Percentiles rank a stretch among this genome's conserved stretches.
phyloP scores from a whole-genome alignment of 2,113 vertebrate species.

The Tursiops truncatus region DNA sequence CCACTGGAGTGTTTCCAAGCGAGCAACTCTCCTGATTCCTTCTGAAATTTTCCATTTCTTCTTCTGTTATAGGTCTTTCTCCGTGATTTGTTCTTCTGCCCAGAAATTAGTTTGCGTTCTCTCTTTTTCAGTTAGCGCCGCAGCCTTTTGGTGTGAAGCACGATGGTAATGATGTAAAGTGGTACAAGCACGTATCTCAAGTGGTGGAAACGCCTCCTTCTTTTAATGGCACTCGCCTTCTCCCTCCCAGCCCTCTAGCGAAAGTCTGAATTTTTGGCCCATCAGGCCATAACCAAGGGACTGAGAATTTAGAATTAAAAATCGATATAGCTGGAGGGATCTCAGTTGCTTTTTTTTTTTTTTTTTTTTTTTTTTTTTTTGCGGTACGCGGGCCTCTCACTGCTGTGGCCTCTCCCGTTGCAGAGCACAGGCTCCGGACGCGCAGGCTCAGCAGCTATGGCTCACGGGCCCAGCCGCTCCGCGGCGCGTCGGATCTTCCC shows the following conservation, averaged over 20 bases:
- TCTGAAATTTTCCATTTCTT: slow-evolving; percentile 32
- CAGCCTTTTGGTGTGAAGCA: not conserved
- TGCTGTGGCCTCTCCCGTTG: too few relatives aligned
- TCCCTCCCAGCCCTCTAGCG: not conserved
- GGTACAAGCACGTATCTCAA: not conserved
- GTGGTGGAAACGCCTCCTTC: not conserved
- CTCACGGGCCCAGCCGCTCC: too few relatives aligned
- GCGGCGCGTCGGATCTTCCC: too few relatives aligned
- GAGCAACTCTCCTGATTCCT: not conserved
- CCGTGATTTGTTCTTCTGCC: not conserved
- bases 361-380: not conserved
- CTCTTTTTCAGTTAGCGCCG: not conserved
- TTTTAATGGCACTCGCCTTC: not conserved
- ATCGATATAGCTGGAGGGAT: not conserved
- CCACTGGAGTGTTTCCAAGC: not conserved
- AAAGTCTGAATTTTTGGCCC: not conserved
- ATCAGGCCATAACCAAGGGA: not conserved
- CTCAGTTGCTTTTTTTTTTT: not conserved
- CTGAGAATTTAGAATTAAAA: not conserved
- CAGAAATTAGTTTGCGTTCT: not conserved
- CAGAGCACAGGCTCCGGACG: too few relatives aligned
- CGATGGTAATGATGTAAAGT: slow-evolving; percentile 22
- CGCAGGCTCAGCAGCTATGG: too few relatives aligned
- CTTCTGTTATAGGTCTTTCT: slow-evolving; percentile 1
- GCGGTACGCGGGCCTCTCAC: too few relatives aligned